Base-by-base conservation (phyloP, 2,113 vertebrate species). In the Rynchops niger region DNA sequence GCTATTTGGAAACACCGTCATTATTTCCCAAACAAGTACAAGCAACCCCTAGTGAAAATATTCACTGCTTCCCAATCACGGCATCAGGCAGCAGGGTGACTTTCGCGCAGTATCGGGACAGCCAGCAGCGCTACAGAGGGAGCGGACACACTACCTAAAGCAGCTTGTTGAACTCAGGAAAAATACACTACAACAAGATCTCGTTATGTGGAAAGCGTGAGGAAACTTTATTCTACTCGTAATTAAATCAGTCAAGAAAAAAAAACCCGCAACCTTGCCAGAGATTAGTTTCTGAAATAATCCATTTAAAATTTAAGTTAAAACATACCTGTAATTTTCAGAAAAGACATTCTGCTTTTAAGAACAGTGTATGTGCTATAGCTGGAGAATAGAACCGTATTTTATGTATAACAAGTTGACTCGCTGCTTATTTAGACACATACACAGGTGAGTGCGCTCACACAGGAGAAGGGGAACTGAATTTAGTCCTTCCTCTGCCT, bases 201-300 rank as follows among this genome's bases (percentile, higher is more conserved):
- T 74, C 2, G 0, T 61, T 92, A 80, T 1, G 11, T 21, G 27
- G 66, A 72, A 95, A 88, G 66, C 40, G 73, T 69, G 53, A 92
- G 63, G 23, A 90, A 90, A 92, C 23, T 22, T 19, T 87, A 88
- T 77, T 77, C 83, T 15, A 56, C 21, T 45, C 25, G 81, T 27
- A 73, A 82, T 76, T 65, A 95, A 82, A 73, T 77, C 12, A 38
- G 40, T 63, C 49, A 56, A 55, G 73, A 2, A 65, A 47, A 65
- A 47, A 55, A 79, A 66, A 36, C 76, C 71, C 10, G 29, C 62
- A 19, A 12, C 4, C 19, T n/a, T 23, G 23, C 30, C 21, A 82
- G 72, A 91, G 56, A 84, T 78, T 74, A 78, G 55, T 58, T 86
- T 91, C 67, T 83, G 26, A 83, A 90, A 86, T 49, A 91, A 63